Conservation (phyloP, 1,140 invertebrate species). For the Ceratina japonica region DNA sequence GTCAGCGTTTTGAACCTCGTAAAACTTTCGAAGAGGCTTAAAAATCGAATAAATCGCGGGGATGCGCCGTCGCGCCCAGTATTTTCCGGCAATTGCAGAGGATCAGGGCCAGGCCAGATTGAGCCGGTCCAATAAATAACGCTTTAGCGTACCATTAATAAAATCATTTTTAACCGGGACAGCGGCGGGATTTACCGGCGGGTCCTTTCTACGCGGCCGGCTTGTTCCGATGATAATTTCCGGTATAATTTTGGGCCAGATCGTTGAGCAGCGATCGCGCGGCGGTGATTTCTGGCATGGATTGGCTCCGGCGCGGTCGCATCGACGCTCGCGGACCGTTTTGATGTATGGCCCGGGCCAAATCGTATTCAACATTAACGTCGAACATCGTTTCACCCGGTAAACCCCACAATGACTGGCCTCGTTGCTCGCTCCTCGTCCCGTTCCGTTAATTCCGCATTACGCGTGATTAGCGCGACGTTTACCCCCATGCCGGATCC, state of each 20-base stretch:
- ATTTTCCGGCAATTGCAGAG: not conserved
- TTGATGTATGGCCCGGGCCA: slow-evolving; percentile 41
- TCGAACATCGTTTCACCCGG: slow-evolving; percentile 25
- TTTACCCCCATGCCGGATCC: slow-evolving; percentile 9
- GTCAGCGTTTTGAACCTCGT: no score
- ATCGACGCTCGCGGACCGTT: slow-evolving; percentile 39
- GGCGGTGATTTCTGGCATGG: slow-evolving; percentile 44
- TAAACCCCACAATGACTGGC: no score
- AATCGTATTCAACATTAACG: slow-evolving; percentile 54
- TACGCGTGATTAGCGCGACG: slow-evolving; percentile 50
- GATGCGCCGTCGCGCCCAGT: not conserved
- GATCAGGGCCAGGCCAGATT: not conserved
- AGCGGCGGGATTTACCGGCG: slow-evolving; percentile 19
- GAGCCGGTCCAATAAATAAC: slow-evolving; percentile 32
- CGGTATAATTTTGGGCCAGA: slow-evolving; percentile 42
- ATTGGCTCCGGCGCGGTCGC: slow-evolving; percentile 44
- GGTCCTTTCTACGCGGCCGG: slow-evolving; percentile 18
- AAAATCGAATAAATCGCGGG: no score
- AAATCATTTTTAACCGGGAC: slow-evolving; percentile 28
- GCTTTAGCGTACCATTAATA: slow-evolving; percentile 34
- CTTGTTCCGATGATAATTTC: slow-evolving; percentile 37
- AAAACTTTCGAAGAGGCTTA: no score
- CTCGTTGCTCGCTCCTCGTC: no score
- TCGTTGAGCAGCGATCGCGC: slow-evolving; percentile 37
- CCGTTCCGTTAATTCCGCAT: slow-evolving; percentile 51